Percentiles rank a stretch among this genome's conserved stretches.
These are phyloP conservation scores for Brenthis daphne DNA, from an alignment of 2,888 invertebrate genomes.

Conservation along the genomic window DNA sequence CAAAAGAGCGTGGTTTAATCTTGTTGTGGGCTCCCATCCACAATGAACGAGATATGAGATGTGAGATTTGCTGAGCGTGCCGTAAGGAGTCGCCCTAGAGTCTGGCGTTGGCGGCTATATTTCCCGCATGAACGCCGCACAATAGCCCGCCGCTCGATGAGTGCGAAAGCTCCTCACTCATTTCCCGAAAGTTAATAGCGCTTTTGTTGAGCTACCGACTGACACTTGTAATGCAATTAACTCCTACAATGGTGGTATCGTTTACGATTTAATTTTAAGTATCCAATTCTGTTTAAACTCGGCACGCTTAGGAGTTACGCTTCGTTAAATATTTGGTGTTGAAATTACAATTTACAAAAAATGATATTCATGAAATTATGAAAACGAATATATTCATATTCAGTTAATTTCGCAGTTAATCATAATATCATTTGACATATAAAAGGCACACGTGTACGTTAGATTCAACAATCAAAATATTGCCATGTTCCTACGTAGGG, in stretches of 20 bases:
- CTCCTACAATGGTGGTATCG: conserved; percentile 73
- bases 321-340: conserved; percentile 1
- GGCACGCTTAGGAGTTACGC: conserved; percentile 23
- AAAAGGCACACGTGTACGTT: no score
- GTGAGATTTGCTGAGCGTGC: conserved; percentile 42
- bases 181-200: conserved; percentile 76
- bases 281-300: conserved; percentile 45
- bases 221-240: conserved; percentile 82
- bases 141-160: conserved; percentile 57
- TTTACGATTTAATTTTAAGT: conserved; percentile 77
- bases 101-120: conserved; percentile 74
- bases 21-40: conserved; percentile 62
- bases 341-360: not conserved
- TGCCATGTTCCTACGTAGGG: no score
- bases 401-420: no score
- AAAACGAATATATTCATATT: not conserved
- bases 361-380: not conserved
- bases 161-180: conserved; percentile 67
- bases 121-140: conserved; percentile 69
- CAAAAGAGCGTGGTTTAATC: conserved; percentile 73
- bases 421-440: no score
- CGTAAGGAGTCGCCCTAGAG: conserved; percentile 63
- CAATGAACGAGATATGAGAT: conserved; percentile 48
- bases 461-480: no score
- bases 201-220: conserved; percentile 70